A percentile compares a stretch with the other conserved stretches of the same genome.
phyloP scores from a whole-genome alignment of 2,888 invertebrate species.

The Leptodirus hochenwartii region DNA sequence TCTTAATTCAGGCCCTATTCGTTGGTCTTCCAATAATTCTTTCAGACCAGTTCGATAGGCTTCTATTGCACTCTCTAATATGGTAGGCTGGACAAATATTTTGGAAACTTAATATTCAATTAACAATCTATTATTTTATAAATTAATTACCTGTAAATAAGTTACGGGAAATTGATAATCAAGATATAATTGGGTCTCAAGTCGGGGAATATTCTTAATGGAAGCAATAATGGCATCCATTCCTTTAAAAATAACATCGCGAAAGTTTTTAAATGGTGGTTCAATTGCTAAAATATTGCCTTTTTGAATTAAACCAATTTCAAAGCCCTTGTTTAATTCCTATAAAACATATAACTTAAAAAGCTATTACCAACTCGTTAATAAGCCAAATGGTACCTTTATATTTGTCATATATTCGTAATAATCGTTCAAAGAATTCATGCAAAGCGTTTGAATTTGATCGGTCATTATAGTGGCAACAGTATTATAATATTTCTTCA shows the following conservation, averaged over 20 bases:
- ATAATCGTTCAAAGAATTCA: slow-evolving; percentile 62
- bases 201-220: slow-evolving; percentile 50
- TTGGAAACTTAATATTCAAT: slow-evolving; percentile 9
- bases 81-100: slow-evolving; percentile 41
- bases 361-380: slow-evolving; percentile 3
- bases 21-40: slow-evolving; percentile 47
- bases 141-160: slow-evolving; percentile 19
- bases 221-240: slow-evolving; percentile 60
- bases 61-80: slow-evolving; percentile 49
- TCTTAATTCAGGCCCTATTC: slow-evolving; percentile 53
- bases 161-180: slow-evolving; percentile 30
- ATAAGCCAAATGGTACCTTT: slow-evolving; percentile 33
- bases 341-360: slow-evolving; percentile 21
- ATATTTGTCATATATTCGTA: slow-evolving; percentile 59
- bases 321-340: slow-evolving; percentile 52
- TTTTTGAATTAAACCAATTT: slow-evolving; percentile 37
- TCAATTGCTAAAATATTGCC: slow-evolving; percentile 48
- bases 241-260: slow-evolving; percentile 45
- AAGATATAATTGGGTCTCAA: slow-evolving; percentile 63
- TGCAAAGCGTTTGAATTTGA: slow-evolving; percentile 64
- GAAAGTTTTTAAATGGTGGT: slow-evolving; percentile 58
- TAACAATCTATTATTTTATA: not conserved
- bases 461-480: slow-evolving; percentile 76
- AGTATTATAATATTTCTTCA: slow-evolving; percentile 68
- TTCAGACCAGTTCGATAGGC: slow-evolving; percentile 40